These are phyloP conservation scores for Herpailurus yagouaroundi DNA, from an alignment of 2,113 vertebrate genomes.

Conservation along the genomic window DNA sequence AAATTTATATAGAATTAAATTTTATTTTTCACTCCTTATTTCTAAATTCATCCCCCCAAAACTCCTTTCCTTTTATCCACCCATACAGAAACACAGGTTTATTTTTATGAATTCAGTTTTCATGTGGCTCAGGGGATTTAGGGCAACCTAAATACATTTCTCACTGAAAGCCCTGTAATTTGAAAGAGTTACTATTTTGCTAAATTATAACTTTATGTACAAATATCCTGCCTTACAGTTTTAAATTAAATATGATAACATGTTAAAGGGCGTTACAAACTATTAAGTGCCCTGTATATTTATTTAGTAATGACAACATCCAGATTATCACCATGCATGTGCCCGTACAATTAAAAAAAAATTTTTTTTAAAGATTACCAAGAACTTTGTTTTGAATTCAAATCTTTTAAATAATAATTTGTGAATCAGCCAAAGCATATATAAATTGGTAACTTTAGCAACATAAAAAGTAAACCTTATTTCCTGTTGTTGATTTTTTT, in stretches of 20 bases:
- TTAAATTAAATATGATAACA: background rate
- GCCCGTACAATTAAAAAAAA: background rate
- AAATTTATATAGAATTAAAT: constrained; percentile 1
- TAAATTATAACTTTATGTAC: background rate
- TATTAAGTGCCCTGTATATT: background rate
- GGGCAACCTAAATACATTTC: background rate
- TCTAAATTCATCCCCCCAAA: background rate
- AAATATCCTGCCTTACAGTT: background rate
- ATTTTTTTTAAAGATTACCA: background rate
- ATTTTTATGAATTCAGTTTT: constrained; percentile 39
- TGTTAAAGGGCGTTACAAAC: background rate
- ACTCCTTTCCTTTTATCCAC: background rate
- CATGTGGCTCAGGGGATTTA: background rate
- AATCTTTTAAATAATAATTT: constrained; percentile 21
- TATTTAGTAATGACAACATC: constrained; percentile 11
- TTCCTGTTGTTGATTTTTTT: constrained; percentile 12
- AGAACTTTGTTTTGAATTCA: constrained; percentile 10
- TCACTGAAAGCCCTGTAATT: background rate
- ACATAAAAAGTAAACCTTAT: background rate
- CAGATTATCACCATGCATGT: background rate
- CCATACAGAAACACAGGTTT: background rate
- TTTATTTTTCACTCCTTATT: constrained; percentile 22
- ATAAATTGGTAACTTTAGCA: background rate
- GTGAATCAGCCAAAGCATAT: background rate
- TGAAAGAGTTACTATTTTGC: constrained; percentile 22